phyloP scores from a whole-genome alignment of 2,888 invertebrate genomes.

The Doris montereyensis region DNA sequence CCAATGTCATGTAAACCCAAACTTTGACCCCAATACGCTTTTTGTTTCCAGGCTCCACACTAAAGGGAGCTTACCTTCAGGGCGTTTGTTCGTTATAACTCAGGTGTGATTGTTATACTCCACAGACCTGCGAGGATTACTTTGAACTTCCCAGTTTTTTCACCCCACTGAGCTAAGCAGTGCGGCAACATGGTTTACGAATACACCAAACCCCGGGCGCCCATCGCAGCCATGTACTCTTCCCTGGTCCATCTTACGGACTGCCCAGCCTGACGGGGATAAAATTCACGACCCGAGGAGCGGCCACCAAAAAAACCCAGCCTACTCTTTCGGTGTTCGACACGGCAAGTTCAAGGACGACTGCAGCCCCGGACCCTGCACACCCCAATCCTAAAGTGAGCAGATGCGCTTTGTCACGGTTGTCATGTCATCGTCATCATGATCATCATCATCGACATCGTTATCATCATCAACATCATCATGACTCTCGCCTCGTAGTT shows the following conservation, averaged over 20 bases:
- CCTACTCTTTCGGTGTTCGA: constrained; percentile 64
- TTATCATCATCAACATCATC: no score
- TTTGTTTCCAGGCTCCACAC: no score
- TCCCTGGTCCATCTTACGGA: constrained; percentile 70
- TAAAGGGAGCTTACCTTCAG: no score
- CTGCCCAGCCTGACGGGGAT: constrained; percentile 66
- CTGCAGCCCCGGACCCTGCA: constrained; percentile 66
- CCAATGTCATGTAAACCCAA: no score
- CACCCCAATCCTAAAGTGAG: constrained; percentile 53
- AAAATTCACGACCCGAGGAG: constrained; percentile 67
- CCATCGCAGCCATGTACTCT: constrained; percentile 64
- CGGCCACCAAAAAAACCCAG: constrained; percentile 62
- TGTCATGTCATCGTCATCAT: no score
- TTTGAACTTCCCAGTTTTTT: background rate
- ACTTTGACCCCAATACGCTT: no score
- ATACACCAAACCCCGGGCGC: constrained; percentile 64
- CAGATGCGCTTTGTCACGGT: no score
- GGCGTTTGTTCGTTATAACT: no score
- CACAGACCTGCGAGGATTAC: no score
- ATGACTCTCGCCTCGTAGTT: no score
- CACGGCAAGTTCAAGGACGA: constrained; percentile 66
- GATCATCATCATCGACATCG: no score
- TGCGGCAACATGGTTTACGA: constrained; percentile 48
- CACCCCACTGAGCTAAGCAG: constrained; percentile 51
- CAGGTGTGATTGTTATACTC: no score